Conservation (phyloP, 2,888 invertebrate species). For the Acleris laterana region DNA sequence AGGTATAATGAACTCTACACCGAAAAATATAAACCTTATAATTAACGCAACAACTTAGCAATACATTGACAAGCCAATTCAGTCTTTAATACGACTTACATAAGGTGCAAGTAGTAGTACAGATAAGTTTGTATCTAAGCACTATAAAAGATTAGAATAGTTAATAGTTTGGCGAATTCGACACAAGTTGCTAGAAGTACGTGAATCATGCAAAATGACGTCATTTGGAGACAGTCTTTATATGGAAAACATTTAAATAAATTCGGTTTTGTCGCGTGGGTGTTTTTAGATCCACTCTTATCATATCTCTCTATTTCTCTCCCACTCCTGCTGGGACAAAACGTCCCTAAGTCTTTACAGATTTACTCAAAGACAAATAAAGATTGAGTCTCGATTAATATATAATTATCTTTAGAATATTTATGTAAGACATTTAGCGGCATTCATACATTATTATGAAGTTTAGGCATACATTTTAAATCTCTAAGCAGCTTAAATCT, state of each 20-base stretch:
- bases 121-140: not conserved
- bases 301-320: no score
- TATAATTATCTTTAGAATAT: no score
- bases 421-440: no score
- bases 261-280: no score
- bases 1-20: slow-evolving; percentile 6
- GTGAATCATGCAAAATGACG: slow-evolving; percentile 22
- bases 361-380: no score
- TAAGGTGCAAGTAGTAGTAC: not conserved
- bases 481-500: no score
- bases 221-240: slow-evolving; percentile 2
- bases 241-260: not conserved
- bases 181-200: slow-evolving; percentile 13
- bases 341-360: no score
- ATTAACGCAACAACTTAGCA: slow-evolving; percentile 1
- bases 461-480: no score
- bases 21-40: not conserved
- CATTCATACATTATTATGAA: no score
- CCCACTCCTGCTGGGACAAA: no score
- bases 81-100: not conserved
- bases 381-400: no score
- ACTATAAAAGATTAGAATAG: slow-evolving; percentile 8
- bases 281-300: no score
- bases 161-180: slow-evolving; percentile 7
- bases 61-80: not conserved